phyloP scores from a whole-genome alignment of 2,888 invertebrate genomes.

The Cephus nigrinus region DNA sequence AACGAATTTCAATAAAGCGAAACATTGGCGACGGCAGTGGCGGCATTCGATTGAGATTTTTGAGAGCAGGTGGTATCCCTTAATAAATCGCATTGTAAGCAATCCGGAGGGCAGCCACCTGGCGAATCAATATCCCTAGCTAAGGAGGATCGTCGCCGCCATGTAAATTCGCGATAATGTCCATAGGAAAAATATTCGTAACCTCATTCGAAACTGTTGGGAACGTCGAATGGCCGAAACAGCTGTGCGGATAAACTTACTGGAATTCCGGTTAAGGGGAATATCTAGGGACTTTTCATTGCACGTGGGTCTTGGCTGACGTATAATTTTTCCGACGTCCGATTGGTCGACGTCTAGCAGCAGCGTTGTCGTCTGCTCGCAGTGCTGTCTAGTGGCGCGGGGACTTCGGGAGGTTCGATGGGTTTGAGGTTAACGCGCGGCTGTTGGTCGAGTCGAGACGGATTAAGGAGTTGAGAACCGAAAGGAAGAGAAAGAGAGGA shows the following conservation, averaged over 20 bases:
- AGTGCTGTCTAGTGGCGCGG: neutral
- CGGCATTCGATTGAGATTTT: slow-evolving; percentile 54
- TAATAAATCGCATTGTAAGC: slow-evolving; percentile 64
- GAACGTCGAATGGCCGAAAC: neutral
- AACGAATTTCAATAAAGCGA: neutral
- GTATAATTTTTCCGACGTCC: neutral
- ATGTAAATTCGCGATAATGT: neutral
- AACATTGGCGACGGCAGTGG: no score
- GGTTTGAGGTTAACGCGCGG: neutral
- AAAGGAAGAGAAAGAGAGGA: neutral
- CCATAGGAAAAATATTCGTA: neutral
- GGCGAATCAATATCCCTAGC: slow-evolving; percentile 53
- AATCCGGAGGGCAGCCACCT: slow-evolving; percentile 57
- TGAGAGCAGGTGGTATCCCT: slow-evolving; percentile 56
- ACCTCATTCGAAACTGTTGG: neutral
- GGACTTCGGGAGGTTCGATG: neutral
- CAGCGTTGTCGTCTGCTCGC: neutral
- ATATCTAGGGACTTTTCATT: neutral
- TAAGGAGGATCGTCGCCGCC: neutral
- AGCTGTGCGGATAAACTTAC: neutral
- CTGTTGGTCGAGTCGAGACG: neutral
- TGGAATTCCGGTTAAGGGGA: neutral
- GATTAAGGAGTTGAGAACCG: neutral
- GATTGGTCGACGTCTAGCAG: neutral
- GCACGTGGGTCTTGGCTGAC: no score